Base-by-base conservation (phyloP, 1,140 invertebrate genomes). In the Dysdera silvatica region DNA sequence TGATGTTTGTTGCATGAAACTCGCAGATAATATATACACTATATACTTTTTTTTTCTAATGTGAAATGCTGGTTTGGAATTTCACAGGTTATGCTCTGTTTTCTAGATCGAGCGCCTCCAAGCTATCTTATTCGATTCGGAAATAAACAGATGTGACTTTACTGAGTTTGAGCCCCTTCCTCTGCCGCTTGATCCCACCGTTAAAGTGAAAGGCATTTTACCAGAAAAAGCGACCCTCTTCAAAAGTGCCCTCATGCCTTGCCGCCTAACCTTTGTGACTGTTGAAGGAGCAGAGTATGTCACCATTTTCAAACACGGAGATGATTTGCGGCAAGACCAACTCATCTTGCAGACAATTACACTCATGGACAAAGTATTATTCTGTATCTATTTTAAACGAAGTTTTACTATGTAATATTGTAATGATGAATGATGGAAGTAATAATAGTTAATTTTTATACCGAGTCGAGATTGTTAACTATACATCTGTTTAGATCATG, bases 321-420 rank as follows among this genome's bases (percentile, higher is more conserved):
- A 99, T 78, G 96, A 99, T 78, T 76, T 99, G n/a, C 77, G 95
- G 26, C 97, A 99, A 77, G 97, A 99, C 80, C 96, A 99, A 76
- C 81, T 99, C 0, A 93, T 99, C 66, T 76, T 99, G 53, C 84
- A 85, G 71, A 98, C 98, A 78, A 98, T 99, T 61, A 93, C 92
- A 0, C 79, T 99, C 4, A 99, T 99, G 95, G 97, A 99, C 77
- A 78, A 76, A 71, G 75, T 80, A 70, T 60, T 58, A 37, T 28
- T 43, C 29, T 53, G 4, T 14, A 26, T 52, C 3, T 54, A 18
- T 40, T 40, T 47, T 2, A 20, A 47, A 20, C 24, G 2, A 47
- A 47, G 24, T 20, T 10, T 16, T 47, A 10, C 4, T 47, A 16
- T 16, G 10, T 23, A 47, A 3, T 16, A 40, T 40, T 40, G 2